Evolutionary conservation across 1,140 invertebrate species (phyloP).

Genomic region (Aphelenchoides fujianensis): DNA sequence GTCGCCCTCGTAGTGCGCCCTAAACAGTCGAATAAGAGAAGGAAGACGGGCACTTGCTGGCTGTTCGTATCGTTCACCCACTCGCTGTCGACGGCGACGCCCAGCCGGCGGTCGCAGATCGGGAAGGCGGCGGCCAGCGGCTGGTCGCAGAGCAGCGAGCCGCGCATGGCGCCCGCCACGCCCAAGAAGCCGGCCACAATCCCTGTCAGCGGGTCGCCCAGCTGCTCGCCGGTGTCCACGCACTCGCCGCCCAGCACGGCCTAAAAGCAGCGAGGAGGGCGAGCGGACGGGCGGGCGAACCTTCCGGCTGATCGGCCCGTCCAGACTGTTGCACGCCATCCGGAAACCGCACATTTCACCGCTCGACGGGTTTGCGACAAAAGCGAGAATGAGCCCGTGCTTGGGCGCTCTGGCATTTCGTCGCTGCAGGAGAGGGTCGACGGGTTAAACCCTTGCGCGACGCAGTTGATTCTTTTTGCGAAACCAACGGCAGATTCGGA

Average conservation of each 20-base stretch:
- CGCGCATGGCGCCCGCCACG: slow-evolving; percentile 17
- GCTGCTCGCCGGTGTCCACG: slow-evolving; percentile 22
- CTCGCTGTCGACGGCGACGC: neutral
- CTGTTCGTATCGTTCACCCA: slow-evolving; percentile 19
- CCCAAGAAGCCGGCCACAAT: slow-evolving; percentile 1
- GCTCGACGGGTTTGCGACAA: no score
- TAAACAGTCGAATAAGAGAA: slow-evolving; percentile 2
- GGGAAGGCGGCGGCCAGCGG: neutral
- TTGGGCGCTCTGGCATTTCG: no score
- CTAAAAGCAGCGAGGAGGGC: no score
- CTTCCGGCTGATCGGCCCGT: slow-evolving; percentile 13
- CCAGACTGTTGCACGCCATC: no score
- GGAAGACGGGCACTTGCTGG: slow-evolving; percentile 9
- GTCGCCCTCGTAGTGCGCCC: neutral
- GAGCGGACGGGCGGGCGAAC: no score
- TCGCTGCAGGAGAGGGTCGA: no score
- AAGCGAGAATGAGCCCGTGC: no score
- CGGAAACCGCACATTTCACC: no score
- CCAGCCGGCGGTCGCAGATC: neutral
- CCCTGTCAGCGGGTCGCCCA: slow-evolving; percentile 18
- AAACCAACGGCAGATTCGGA: no score
- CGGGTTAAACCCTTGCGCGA: no score
- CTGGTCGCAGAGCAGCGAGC: slow-evolving; percentile 15
- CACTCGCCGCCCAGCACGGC: slow-evolving; percentile 28
- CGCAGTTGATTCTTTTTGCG: no score